Conservation (phyloP, 2,888 invertebrate genomes). For the Erpobdella octoculata region DNA sequence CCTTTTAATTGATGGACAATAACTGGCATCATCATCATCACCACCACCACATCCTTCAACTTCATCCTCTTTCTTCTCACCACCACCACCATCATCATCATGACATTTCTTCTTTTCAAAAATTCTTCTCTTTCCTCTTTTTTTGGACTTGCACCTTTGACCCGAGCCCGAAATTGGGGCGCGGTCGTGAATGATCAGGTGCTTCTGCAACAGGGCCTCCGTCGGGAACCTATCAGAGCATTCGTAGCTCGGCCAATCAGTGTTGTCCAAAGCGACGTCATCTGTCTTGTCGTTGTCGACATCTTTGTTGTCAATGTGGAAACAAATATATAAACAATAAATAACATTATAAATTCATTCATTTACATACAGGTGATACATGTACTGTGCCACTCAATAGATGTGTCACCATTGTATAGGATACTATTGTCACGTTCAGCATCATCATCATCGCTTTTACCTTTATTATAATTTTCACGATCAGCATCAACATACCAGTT, state of each 20-base stretch:
- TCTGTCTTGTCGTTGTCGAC: neutral
- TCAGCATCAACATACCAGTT: constrained; percentile 39
- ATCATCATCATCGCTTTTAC: neutral
- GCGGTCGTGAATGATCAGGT: constrained; percentile 55
- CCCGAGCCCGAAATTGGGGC: constrained; percentile 25
- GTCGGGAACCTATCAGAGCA: constrained; percentile 59
- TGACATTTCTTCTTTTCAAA: neutral
- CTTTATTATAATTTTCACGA: neutral
- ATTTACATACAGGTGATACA: too few species aligned
- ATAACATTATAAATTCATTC: neutral
- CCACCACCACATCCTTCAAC: constrained; percentile 4
- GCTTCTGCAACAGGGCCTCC: constrained; percentile 59
- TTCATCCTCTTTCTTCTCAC: neutral
- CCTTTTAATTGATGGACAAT: constrained; percentile 46
- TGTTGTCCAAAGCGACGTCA: neutral
- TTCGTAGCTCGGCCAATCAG: constrained; percentile 61
- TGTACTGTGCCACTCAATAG: too few species aligned
- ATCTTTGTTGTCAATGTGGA: neutral
- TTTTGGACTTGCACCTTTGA: constrained; percentile 4
- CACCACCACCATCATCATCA: constrained; percentile 14
- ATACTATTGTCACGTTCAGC: neutral
- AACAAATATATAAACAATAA: too few species aligned
- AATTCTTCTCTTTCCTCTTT: neutral
- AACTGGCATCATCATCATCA: constrained; percentile 33
- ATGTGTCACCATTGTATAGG: too few species aligned